Base-by-base conservation (phyloP, 2,888 invertebrate genomes). In the Troides helena region DNA sequence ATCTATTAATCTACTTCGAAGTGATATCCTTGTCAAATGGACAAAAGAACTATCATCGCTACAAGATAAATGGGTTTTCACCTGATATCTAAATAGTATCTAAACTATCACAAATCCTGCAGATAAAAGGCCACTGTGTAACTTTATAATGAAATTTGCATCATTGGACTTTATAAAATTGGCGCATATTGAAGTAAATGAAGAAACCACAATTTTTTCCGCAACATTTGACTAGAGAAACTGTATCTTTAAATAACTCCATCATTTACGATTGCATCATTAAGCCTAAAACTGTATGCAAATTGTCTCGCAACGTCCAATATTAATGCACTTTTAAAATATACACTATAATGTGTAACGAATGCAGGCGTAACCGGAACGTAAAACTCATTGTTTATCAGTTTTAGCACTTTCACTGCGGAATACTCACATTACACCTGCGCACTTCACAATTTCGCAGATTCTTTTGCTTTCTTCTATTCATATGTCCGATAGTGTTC, bases 111-210 rank as follows among this genome's bases (percentile, higher is more conserved):
- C 78, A 75, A 73, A 73, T 66, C 71, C 72, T 71, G 73, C 76
- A 77, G 75, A 77, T 75, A 25, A 67, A 84, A 84, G 85, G 84
- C 83, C 82, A 81, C 81, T 77, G 76, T 74, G 77, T 76, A 76
- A 72, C 63, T 68, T 61, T 62, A 56, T n/a, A 46, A 70, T 77
- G 77, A 80, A 69, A 72, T 74, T 46, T 60, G 73, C 67, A 74
- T 69, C 61, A 73, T 66, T 76, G 72, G 58, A 73, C 18, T n/a
- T 50, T 50, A 23, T 69, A 71, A 72, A 68, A 74, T 70, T 63
- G 72, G 67, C 67, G 50, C 43, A 60, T 60, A 17, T 17, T 56
- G 46, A 36, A 17, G 43, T 56, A 25, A 58, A 58, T 63, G 43
- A 50, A 17, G 18, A 17, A 21, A 62, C 36, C 46, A 30, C 30